Base-by-base conservation (phyloP, 2,797 vertebrate genomes). In the Hippopotamyrus pictus region DNA sequence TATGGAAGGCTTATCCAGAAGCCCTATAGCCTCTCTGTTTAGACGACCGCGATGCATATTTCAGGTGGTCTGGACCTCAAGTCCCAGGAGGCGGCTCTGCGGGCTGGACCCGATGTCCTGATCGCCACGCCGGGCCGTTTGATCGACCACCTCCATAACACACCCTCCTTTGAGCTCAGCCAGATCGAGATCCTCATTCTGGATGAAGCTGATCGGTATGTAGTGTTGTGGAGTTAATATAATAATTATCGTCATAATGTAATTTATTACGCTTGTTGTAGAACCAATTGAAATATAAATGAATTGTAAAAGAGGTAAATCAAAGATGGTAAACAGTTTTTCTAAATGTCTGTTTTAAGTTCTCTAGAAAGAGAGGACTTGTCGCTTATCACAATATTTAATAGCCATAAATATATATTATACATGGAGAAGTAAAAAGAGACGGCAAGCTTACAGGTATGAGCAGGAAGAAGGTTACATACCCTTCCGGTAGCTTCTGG, bases 61-160 rank as follows among this genome's bases (percentile, higher is more conserved):
- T 51, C 89, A 99, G 98, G 98, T 41, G 98, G 98, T 65, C 92
- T 99, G 90, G 98, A 99, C 44, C 92, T 99, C 82, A 99, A 99
- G 94, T 97, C 97, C 14, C 98, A 99, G 93, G 98, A 99, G 91
- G 98, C 95, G 0, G 97, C 98, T 0, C 91, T 99, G 90, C 96
- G 98, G 89, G 95, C 96, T 0, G 98, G 97, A 0, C 98, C 98
- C 0, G 98, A 99, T 37, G 90, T 99, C 87, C 96, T 99, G 89
- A 98, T 99, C 0, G 98, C 98, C n/a, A 99, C 98, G 0, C 98
- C 98, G 0, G 98, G 98, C 0, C 96, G 98, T 2, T 95, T 99
- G 50, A 99, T 99, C 0, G 98, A 99, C 92, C 98, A 99, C 91
- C 96, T 99, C 19, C 98, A 99, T 94, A 99, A 99, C 93, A 99